Evolutionary conservation across 2,113 vertebrate species (phyloP), one percentile per base, ranked within the genome.

Genomic region (Pelusios castaneus): DNA sequence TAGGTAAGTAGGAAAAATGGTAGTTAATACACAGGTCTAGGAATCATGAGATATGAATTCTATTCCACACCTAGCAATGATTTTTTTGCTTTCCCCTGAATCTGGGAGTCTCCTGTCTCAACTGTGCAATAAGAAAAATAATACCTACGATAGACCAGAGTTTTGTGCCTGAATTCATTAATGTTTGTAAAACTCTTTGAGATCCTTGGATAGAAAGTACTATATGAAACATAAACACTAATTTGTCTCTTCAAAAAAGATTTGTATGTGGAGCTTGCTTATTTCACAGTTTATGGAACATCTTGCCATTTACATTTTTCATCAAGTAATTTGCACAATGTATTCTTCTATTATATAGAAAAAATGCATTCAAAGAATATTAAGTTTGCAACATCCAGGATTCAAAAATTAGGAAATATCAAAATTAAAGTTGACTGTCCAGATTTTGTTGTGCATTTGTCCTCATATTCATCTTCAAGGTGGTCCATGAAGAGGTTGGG

Each of bases 31-130:
- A 1, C 25, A 60, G 47, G 52, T 31, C 54, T 29, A 80, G 29
- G 29, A 92, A 22, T 60, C 4, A 77, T 38, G 90, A 83, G 2
- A 38, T 25, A 38, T 0, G 55, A 5, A 49, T 92, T 86, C 24
- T 88, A 5, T 82, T 17, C 25, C 63, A 49, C 1, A 5, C 47
- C 22, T 56, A n/a, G 1, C 27, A 76, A 8, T 43, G 2, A 75
- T 38, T 81, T 47, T n/a, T 93, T 70, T 90, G n/a, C 85, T 93
- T 95, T 81, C 76, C 87, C 91, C 78, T 55, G 80, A 22, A 91
- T 92, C 24, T n/a, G 21, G 11, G 85, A 85, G 38, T 60, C 29
- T 70, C 90, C 85, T 85, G 29, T 47, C 80, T 92, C 75, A 76
- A 17, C 17, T 81, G 22, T 22, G 16, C 75, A 75, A 60, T 7